phyloP scores from a whole-genome alignment of 2,888 invertebrate species.

The Alcis repandata region DNA sequence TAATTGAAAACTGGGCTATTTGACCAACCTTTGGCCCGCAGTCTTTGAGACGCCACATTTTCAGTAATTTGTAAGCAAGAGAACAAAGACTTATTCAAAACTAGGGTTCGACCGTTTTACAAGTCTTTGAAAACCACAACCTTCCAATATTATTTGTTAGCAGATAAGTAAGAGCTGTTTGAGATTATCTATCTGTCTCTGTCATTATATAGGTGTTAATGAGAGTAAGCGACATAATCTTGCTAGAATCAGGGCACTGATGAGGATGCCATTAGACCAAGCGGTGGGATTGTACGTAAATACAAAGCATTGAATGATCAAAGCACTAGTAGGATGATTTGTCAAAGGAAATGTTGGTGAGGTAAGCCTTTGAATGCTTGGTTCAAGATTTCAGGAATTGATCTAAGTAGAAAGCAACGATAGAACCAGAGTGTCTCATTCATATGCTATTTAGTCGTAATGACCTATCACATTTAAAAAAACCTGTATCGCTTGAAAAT shows the following conservation, averaged over 20 bases:
- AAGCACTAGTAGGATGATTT: neutral
- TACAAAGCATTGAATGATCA: neutral
- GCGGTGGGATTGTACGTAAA: neutral
- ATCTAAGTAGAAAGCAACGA: neutral
- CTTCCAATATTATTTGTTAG: neutral
- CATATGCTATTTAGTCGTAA: too few relatives aligned
- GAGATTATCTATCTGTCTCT: too few relatives aligned
- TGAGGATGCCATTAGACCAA: neutral
- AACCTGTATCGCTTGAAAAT: too few relatives aligned
- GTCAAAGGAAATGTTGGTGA: slow-evolving; percentile 3
- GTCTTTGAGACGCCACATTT: neutral
- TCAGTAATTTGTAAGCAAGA: neutral
- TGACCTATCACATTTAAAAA: too few relatives aligned
- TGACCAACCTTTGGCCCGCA: neutral
- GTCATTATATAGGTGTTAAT: too few relatives aligned
- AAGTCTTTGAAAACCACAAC: neutral
- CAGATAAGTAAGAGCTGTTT: neutral
- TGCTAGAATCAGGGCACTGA: neutral
- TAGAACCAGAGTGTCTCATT: too few relatives aligned
- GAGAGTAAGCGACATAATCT: neutral
- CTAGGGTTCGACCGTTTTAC: neutral
- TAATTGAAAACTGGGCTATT: slow-evolving; percentile 3
- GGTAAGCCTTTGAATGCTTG: neutral
- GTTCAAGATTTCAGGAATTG: neutral
- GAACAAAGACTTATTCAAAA: neutral